Percentiles rank a stretch among this genome's conserved stretches.
Conservation (phyloP, 2,113 vertebrate genomes). For the Ctenomys sociabilis region DNA sequence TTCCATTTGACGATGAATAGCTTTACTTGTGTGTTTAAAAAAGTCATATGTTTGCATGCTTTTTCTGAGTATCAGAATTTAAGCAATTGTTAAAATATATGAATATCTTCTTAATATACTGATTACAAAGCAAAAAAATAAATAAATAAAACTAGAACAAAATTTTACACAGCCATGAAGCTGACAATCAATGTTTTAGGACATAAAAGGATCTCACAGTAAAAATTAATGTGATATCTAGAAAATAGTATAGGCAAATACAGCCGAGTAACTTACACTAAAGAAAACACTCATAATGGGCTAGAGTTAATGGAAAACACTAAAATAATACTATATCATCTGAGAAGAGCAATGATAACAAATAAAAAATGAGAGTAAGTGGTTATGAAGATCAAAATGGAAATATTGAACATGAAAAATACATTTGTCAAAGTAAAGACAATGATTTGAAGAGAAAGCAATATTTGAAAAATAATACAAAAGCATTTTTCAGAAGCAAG, state of each 20-base stretch:
- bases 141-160: neutral
- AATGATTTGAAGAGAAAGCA: neutral
- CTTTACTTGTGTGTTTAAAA: too few relatives aligned
- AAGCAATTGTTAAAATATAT: too few relatives aligned
- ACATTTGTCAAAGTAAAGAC: neutral
- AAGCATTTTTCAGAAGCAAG: neutral
- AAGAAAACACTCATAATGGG: neutral
- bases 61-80: too few relatives aligned
- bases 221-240: neutral
- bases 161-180: neutral
- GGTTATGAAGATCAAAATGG: neutral
- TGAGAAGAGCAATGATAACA: neutral
- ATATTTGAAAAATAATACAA: conserved; percentile 28
- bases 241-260: neutral
- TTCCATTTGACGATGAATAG: too few relatives aligned
- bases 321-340: neutral
- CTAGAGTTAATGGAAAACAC: neutral
- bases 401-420: neutral
- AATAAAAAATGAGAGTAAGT: neutral
- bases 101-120: too few relatives aligned
- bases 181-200: neutral
- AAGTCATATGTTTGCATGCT: too few relatives aligned
- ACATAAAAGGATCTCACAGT: neutral
- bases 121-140: too few relatives aligned
- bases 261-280: neutral